These are phyloP conservation scores for Diachasmimorpha longicaudata DNA, from an alignment of 1,140 invertebrate genomes.

Conservation along the genomic window DNA sequence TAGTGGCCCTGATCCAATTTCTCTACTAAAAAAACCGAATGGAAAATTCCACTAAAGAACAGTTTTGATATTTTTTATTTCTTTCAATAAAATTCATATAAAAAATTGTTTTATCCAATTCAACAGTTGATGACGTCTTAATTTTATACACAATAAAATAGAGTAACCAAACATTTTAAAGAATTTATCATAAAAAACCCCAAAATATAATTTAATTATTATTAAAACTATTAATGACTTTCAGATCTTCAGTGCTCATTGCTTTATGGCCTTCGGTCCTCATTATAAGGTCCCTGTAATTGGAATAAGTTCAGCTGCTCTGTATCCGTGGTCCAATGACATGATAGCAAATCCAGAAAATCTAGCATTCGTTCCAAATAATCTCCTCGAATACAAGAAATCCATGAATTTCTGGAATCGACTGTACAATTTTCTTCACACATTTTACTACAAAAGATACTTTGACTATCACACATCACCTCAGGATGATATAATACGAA, in stretches of 20 bases:
- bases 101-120: too few relatives aligned
- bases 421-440: conserved; percentile 59
- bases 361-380: conserved; percentile 67
- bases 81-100: too few relatives aligned
- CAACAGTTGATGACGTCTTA: too few relatives aligned
- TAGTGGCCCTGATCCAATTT: too few relatives aligned
- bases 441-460: conserved; percentile 21
- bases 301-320: conserved; percentile 65
- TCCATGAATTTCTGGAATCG: conserved; percentile 68
- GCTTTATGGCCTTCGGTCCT: conserved; percentile 64
- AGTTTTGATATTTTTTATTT: too few relatives aligned
- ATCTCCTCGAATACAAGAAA: conserved; percentile 62
- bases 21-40: too few relatives aligned
- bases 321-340: conserved; percentile 69
- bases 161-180: too few relatives aligned
- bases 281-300: conserved; percentile 67
- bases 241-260: conserved; percentile 49
- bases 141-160: too few relatives aligned
- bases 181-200: too few relatives aligned
- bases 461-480: conserved; percentile 35
- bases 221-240: too few relatives aligned
- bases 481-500: conserved; percentile 46
- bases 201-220: too few relatives aligned
- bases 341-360: conserved; percentile 70
- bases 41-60: too few relatives aligned